Base-by-base conservation (phyloP, 2,888 invertebrate species). In the Brachyptera putata region DNA sequence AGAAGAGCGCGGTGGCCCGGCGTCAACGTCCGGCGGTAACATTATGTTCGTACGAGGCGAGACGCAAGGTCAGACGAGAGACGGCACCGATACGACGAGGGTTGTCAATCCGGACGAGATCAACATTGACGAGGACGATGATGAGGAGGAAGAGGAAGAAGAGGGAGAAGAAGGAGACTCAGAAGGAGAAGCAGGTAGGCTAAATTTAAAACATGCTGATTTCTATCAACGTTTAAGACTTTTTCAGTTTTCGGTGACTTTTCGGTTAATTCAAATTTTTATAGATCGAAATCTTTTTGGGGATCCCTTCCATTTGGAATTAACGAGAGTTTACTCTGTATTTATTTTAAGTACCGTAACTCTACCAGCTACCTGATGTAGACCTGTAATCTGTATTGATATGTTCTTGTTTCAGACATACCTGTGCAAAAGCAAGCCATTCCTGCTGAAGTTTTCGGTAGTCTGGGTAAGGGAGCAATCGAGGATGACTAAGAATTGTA, bases 401-500 rank as follows among this genome's bases (percentile, higher is more conserved):
- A 4, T 5, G 9, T 25, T 14, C n/a, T 18, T 16, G 49, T 71
- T 71, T 60, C 67, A 74, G 84, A 84, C 63, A 78, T 89, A 64
- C 87, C 87, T 30, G 84, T 95, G 58, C 89, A 92, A 71, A 88
- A 92, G 72, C 90, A 93, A 75, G 80, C 81, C 25, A 84, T 97
- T 66, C 97, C 97, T 34, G 82, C 87, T 46, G 89, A 95, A 76
- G 94, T 97, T 2, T 97, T 96, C 79, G 96, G 96, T 62, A 84
- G 90, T 66, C 79, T 94, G n/a, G 46, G 21, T 24, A 46, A 46
- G 4, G 21, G 24, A 13, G n/a, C 18, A n/a, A 3, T 24, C 2
- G 21, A 5, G 3, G 46, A 46, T 2, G 24, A 2, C 11, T 21
- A 46, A 2, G 46, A 41, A n/a, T n/a, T n/a, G 11, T 21, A 46